Base-by-base conservation (phyloP, 2,113 vertebrate species). In the Plectropomus leopardus region DNA sequence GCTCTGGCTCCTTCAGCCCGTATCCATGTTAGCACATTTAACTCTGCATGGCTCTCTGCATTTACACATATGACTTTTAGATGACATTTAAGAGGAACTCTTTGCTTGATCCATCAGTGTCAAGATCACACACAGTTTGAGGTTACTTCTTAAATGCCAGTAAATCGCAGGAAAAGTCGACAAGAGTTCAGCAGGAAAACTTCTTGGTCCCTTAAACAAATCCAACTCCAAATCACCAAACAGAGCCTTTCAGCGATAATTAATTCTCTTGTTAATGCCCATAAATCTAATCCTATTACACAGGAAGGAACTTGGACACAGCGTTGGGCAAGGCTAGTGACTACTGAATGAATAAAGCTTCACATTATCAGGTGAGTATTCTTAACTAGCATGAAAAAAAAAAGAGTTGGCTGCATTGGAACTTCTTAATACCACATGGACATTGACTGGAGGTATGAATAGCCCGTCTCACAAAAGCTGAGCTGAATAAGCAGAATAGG, bases 401-500 rank as follows among this genome's bases (percentile, higher is more conserved):
- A 79, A 76, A 78, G 42, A 72, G 68, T 63, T 76, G 64, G 73
- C 59, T 86, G 71, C 30, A 68, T 36, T 54, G 36, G 51, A 78
- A 55, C 61, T 74, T 70, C 64, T 80, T 80, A 83, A 51, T 58
- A 85, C 79, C 58, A 76, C 69, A 78, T 23, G 47, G 85, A 88
- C 79, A 71, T 58, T 84, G 85, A 82, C 68, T 50, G 66, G 81
- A 63, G 75, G 82, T 71, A 83, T 92, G 91, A 94, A 93, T 83
- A 81, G 92, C 57, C 63, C 42, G 66, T 64, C 69, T 63, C 75
- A 91, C 86, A 92, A 93, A 92, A 85, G 89, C 80, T 47, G 75
- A 75, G 90, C 74, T 89, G 89, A 94, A 91, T 84, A 88, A 81
- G 91, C 90, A 89, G 87, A 91, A 85, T 84, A 69, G 86, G 86